These are phyloP conservation scores for Thumatha senex DNA, from an alignment of 2,888 invertebrate genomes.

Conservation along the genomic window DNA sequence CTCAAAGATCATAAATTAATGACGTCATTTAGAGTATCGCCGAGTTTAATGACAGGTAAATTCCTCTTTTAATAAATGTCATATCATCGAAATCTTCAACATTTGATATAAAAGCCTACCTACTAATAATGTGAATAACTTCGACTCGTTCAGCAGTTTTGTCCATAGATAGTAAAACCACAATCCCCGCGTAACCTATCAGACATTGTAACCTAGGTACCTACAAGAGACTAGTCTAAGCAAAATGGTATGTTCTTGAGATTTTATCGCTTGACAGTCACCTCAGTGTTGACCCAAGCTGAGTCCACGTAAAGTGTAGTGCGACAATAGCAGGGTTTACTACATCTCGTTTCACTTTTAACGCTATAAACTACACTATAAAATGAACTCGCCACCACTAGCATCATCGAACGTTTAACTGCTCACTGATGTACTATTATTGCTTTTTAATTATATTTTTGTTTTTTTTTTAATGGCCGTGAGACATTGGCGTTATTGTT, in stretches of 20 bases:
- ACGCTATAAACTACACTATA: constrained; percentile 65
- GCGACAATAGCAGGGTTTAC: constrained; percentile 63
- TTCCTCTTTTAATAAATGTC: too few species aligned
- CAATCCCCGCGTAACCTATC: neutral
- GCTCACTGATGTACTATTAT: constrained; percentile 28
- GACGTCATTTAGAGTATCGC: neutral
- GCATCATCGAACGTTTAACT: constrained; percentile 50
- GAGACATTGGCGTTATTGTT: constrained; percentile 1
- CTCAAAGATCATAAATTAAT: neutral
- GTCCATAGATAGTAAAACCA: constrained; percentile 1
- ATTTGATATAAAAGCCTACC: neutral
- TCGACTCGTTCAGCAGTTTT: neutral
- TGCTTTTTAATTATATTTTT: constrained; percentile 20
- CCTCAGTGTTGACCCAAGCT: constrained; percentile 41
- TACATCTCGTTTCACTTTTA: constrained; percentile 65
- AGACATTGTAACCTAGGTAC: constrained; percentile 7
- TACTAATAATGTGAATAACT: too few species aligned
- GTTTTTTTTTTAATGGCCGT: neutral
- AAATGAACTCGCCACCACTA: constrained; percentile 51
- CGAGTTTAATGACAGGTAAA: too few species aligned
- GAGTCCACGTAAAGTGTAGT: constrained; percentile 48
- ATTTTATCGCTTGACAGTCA: constrained; percentile 31
- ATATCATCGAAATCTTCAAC: too few species aligned
- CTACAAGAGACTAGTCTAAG: constrained; percentile 12
- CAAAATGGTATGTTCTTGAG: constrained; percentile 21